A percentile compares a stretch with the other conserved stretches of the same genome.
Conservation (phyloP, 2,888 invertebrate genomes). For the Pandemis corylana region DNA sequence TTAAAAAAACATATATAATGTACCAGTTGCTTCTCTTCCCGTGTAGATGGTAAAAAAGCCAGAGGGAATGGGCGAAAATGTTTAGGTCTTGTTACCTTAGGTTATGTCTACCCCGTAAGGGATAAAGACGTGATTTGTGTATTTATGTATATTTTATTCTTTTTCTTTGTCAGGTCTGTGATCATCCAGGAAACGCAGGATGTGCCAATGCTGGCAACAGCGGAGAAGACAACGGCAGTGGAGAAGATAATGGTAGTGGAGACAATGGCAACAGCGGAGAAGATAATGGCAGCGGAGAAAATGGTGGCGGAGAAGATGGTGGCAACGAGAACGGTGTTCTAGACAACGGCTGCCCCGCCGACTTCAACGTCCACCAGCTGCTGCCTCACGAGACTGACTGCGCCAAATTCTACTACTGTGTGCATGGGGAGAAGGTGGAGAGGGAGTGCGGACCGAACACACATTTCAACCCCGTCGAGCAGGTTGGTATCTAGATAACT, state of each 20-base stretch:
- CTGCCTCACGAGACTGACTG: constrained; percentile 58
- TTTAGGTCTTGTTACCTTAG: no score
- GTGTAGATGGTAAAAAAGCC: no score
- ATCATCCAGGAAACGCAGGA: constrained; percentile 48
- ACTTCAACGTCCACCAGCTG: constrained; percentile 50
- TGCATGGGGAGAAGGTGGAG: constrained; percentile 51
- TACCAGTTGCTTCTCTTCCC: no score
- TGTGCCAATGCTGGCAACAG: constrained; percentile 42
- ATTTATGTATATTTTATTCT: no score
- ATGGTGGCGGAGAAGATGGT: constrained; percentile 2
- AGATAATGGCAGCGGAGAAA: neutral
- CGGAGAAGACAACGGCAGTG: neutral
- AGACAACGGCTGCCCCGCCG: constrained; percentile 55
- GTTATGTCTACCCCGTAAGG: no score
- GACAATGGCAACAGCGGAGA: constrained; percentile 28
- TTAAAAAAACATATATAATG: no score
- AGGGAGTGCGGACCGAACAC: constrained; percentile 42
- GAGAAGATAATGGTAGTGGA: constrained; percentile 15
- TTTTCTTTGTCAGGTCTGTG: constrained; percentile 24
- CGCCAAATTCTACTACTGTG: constrained; percentile 57
- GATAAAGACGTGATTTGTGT: no score
- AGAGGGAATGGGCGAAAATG: no score
- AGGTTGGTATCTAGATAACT: constrained; percentile 23
- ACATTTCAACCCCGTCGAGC: constrained; percentile 42
- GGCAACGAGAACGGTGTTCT: constrained; percentile 32